These are phyloP conservation scores for Atta cephalotes DNA, from an alignment of 1,140 invertebrate genomes.

Conservation along the genomic window DNA sequence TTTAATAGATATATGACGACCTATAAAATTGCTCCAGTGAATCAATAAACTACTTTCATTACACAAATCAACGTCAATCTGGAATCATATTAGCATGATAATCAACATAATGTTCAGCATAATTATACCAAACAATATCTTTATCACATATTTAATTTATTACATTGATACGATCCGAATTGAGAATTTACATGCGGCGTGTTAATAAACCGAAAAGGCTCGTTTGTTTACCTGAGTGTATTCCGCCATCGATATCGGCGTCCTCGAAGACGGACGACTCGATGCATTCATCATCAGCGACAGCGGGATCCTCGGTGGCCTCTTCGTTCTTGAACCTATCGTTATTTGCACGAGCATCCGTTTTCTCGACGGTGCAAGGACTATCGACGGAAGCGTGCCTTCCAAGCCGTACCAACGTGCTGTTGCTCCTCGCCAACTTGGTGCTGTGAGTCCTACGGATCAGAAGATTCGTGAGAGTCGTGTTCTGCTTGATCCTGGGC, in stretches of 20 bases:
- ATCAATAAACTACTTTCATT: slow-evolving; percentile 3
- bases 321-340: slow-evolving; percentile 67
- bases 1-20: neutral
- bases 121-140: slow-evolving; percentile 24
- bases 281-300: slow-evolving; percentile 74
- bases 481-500: slow-evolving; percentile 64
- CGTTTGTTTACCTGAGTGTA: slow-evolving; percentile 69
- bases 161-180: neutral
- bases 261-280: slow-evolving; percentile 80
- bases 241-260: slow-evolving; percentile 86
- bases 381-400: slow-evolving; percentile 74
- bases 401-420: slow-evolving; percentile 77
- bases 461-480: slow-evolving; percentile 81
- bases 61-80: neutral
- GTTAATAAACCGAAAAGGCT: slow-evolving; percentile 19
- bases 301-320: slow-evolving; percentile 62
- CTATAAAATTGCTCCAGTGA: neutral
- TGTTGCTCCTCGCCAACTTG: slow-evolving; percentile 89
- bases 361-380: slow-evolving; percentile 58
- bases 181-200: neutral
- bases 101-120: neutral
- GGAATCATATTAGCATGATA: neutral
- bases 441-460: slow-evolving; percentile 91
- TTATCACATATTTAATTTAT: neutral
- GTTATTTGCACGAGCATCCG: slow-evolving; percentile 42